Evolutionary conservation across 2,888 invertebrate genomes (phyloP).

Genomic region (Brenthis hecate): DNA sequence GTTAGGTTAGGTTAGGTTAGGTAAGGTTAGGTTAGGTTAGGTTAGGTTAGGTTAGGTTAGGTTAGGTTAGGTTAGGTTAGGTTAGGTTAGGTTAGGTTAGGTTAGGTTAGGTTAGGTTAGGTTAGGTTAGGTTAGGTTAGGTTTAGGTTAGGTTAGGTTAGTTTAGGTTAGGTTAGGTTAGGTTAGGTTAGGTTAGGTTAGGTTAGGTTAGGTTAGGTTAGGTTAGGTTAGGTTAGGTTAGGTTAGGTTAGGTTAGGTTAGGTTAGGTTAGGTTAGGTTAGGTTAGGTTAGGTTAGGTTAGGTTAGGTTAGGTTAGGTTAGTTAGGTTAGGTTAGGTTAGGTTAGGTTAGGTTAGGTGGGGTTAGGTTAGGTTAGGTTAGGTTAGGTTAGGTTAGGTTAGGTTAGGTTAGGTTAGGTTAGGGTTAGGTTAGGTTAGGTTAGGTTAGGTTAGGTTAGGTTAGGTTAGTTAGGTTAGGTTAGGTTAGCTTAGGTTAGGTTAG

Average conservation of each 20-base stretch:
- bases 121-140: constrained; percentile 35
- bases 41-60: constrained; percentile 38
- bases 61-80: constrained; percentile 37
- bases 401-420: constrained; percentile 35
- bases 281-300: constrained; percentile 42
- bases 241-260: constrained; percentile 38
- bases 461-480: constrained; percentile 36
- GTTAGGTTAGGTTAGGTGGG: constrained; percentile 34
- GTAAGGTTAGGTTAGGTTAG: constrained; percentile 38
- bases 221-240: constrained; percentile 37
- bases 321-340: constrained; percentile 40
- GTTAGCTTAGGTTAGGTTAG: constrained; percentile 35
- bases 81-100: constrained; percentile 38
- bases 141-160: constrained; percentile 39
- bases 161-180: constrained; percentile 41
- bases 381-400: constrained; percentile 40
- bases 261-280: constrained; percentile 41
- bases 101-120: constrained; percentile 38
- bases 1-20: constrained; percentile 35
- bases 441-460: constrained; percentile 32
- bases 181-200: constrained; percentile 40
- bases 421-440: constrained; percentile 32
- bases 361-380: constrained; percentile 40
- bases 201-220: constrained; percentile 39
- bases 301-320: constrained; percentile 41